Evolutionary conservation across 2,888 invertebrate genomes (phyloP).

Genomic region (Odontothrips loti): DNA sequence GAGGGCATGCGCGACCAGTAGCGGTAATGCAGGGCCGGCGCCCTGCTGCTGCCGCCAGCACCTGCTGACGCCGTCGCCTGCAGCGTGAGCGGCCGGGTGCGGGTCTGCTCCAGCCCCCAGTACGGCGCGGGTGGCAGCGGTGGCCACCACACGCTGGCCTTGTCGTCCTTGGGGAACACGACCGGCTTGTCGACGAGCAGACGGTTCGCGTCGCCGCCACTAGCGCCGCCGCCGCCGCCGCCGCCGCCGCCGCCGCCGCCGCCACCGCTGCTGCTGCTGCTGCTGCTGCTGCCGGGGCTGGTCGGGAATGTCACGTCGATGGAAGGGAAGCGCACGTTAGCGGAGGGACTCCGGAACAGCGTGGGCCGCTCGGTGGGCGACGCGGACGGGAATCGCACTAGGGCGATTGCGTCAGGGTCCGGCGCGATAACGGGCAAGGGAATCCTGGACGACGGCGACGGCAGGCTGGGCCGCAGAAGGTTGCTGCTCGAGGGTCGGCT

Average conservation of each 20-base stretch:
- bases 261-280: no score
- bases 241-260: not conserved
- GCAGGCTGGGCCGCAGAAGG: not conserved
- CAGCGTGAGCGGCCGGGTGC: not conserved
- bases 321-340: not conserved
- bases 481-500: constrained; percentile 18
- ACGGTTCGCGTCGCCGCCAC: constrained; percentile 1
- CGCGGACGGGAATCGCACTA: not conserved
- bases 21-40: not conserved
- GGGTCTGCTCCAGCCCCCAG: constrained; percentile 18
- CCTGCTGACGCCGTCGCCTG: no score
- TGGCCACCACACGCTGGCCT: not conserved
- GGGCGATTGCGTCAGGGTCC: not conserved
- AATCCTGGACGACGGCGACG: not conserved
- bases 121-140: not conserved
- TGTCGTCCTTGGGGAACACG: constrained; percentile 10
- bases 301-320: constrained; percentile 19
- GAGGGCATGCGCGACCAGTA: not conserved
- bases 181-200: constrained; percentile 12
- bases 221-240: not conserved
- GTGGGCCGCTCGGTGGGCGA: not conserved
- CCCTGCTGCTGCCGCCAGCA: no score
- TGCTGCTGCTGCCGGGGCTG: not conserved
- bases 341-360: not conserved
- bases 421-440: not conserved